Evolutionary conservation across 2,113 vertebrate genomes (phyloP).

Genomic region (Smithornis capensis): DNA sequence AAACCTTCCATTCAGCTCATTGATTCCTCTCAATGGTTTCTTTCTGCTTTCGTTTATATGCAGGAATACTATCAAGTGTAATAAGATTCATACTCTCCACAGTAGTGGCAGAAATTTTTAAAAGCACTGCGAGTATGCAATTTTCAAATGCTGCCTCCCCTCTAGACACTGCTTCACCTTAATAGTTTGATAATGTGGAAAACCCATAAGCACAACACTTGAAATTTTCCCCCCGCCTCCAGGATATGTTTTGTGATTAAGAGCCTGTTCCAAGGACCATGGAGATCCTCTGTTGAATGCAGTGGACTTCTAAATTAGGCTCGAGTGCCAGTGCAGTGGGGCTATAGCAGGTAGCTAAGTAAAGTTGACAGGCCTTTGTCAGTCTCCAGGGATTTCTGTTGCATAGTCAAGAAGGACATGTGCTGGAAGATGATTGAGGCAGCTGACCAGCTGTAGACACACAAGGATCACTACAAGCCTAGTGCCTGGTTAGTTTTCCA

Average conservation of each 20-base stretch:
- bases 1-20: neutral
- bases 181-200: constrained; percentile 24
- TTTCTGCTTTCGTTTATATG: constrained; percentile 35
- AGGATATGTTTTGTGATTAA: neutral
- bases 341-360: neutral
- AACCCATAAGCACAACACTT: neutral
- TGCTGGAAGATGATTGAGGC: neutral
- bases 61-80: neutral
- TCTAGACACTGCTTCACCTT: neutral
- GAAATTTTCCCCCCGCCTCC: too few relatives aligned
- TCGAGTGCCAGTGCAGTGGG: fast-evolving
- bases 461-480: neutral
- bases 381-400: neutral
- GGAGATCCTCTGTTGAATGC: neutral
- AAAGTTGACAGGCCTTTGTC: neutral
- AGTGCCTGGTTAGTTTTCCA: neutral
- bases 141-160: constrained; percentile 4
- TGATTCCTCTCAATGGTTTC: constrained; percentile 6
- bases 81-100: neutral
- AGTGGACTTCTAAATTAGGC: neutral
- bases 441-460: neutral
- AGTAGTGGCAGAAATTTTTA: constrained; percentile 30
- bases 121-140: constrained; percentile 12
- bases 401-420: fast-evolving
- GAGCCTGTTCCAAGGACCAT: neutral